Base-by-base conservation (phyloP, 2,888 invertebrate species). In the Andrena minutula region DNA sequence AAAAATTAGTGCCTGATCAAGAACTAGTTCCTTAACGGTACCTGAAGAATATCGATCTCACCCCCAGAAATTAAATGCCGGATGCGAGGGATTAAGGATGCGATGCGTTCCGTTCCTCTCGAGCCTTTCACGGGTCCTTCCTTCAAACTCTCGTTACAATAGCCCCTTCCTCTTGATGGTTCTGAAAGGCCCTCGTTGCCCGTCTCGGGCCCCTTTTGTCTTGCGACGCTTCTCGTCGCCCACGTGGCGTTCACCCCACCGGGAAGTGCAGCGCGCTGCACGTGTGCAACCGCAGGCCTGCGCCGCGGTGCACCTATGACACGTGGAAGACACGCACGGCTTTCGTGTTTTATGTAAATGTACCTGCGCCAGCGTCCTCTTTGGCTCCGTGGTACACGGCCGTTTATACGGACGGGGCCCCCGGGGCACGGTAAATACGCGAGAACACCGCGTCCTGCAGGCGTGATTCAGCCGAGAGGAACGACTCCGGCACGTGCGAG, bases 301-400 rank as follows among this genome's bases (percentile, higher is more conserved):
- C 41, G 65, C 73, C 41, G 1, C 53, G 53, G 72, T 49, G 63
- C 78, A 74, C 74, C 70, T 61, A 71, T 75, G 79, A 82, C 56
- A 56, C 78, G 65, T 53, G 49, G 26, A 69, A 70, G 70, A 70
- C 58, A 68, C 71, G 68, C 75, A 51, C 58, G 61, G 76, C 35
- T 81, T 70, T 73, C 82, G 69, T 81, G 81, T 81, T 81, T 81
- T 74, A 77, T 83, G 83, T 74, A 83, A 81, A 81, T 83, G 69
- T 30, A 49, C 35, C 53, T 23, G 51, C 51, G 69, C 53, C 16
- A 30, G 32, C 23, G 53, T 26, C 41, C 49, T 65, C 30, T 70
- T 56, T 3, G 28, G 64, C 51, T 30, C 32, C 51, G 47, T 60
- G 3, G 56, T 47, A 53, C 64, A 49, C 58, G 68, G 28, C 8